phyloP scores from a whole-genome alignment of 2,888 invertebrate genomes.

The Xylocampa areola region DNA sequence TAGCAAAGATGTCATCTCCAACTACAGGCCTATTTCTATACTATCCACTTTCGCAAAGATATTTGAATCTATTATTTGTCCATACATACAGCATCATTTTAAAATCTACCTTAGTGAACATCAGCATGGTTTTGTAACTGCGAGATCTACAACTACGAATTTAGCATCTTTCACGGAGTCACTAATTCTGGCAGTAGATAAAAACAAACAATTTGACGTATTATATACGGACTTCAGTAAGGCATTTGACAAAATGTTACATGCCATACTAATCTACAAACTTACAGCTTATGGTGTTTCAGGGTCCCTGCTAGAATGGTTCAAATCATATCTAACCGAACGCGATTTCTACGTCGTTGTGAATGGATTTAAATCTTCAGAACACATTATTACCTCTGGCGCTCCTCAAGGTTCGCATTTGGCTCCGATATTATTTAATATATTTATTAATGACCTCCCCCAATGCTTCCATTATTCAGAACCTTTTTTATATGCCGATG shows the following conservation, averaged over 20 bases:
- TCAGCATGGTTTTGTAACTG: neutral
- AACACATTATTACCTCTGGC: neutral
- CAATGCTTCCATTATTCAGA: neutral
- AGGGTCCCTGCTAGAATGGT: neutral
- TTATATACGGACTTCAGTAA: neutral
- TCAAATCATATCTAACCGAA: too few species aligned
- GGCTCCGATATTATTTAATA: conserved; percentile 3
- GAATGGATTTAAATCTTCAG: neutral
- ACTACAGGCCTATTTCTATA: too few species aligned
- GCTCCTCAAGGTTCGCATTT: conserved; percentile 2
- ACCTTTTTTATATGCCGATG: conserved; percentile 3
- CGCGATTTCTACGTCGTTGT: neutral
- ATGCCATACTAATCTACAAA: neutral
- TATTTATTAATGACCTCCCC: conserved; percentile 6
- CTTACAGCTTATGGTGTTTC: neutral
- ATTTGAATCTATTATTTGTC: neutral
- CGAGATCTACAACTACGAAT: neutral
- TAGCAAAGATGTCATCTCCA: too few species aligned
- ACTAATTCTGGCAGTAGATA: neutral
- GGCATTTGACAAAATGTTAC: too few species aligned
- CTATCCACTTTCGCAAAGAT: too few species aligned
- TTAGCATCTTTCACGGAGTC: neutral
- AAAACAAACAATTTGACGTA: neutral
- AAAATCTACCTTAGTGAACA: too few species aligned
- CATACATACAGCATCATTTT: neutral